These are phyloP conservation scores for Caiman crocodilus DNA, from an alignment of 2,797 vertebrate genomes.

Conservation along the genomic window DNA sequence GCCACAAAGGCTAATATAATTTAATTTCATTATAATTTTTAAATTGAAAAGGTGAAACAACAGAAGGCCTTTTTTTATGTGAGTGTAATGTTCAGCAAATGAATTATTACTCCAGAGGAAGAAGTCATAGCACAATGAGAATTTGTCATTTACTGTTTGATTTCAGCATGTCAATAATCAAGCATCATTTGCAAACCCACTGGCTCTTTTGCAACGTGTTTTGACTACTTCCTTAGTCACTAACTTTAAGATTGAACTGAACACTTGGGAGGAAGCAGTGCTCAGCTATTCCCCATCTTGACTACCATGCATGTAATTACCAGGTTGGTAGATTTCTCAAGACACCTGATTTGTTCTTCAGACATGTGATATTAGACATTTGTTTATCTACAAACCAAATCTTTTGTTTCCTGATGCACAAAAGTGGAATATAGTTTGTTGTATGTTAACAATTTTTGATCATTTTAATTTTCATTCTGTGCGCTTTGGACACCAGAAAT, in stretches of 20 bases:
- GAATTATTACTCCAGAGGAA: slow-evolving; percentile 59
- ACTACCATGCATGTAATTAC: slow-evolving; percentile 14
- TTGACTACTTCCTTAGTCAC: slow-evolving; percentile 18
- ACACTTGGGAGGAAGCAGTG: not conserved
- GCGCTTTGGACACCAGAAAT: not conserved
- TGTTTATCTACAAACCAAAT: not conserved
- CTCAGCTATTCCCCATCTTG: slow-evolving; percentile 15
- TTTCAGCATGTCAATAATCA: slow-evolving; percentile 9
- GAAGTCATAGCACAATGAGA: slow-evolving; percentile 42
- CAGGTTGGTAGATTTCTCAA: slow-evolving; percentile 11
- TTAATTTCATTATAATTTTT: slow-evolving; percentile 62
- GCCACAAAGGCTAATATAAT: slow-evolving; percentile 40
- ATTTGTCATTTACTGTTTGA: slow-evolving; percentile 51
- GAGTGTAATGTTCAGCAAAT: slow-evolving; percentile 35
- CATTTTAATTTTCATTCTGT: not conserved
- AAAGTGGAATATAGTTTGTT: not conserved
- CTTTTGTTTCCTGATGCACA: slow-evolving; percentile 3
- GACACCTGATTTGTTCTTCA: slow-evolving; percentile 47
- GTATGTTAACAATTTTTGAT: not conserved
- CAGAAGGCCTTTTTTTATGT: slow-evolving; percentile 23
- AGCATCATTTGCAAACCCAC: slow-evolving; percentile 35
- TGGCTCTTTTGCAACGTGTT: not conserved
- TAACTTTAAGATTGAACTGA: slow-evolving; percentile 2
- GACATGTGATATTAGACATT: not conserved
- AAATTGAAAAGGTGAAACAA: slow-evolving; percentile 45